phyloP scores from a whole-genome alignment of 2,113 vertebrate genomes.

The Talpa occidentalis region DNA sequence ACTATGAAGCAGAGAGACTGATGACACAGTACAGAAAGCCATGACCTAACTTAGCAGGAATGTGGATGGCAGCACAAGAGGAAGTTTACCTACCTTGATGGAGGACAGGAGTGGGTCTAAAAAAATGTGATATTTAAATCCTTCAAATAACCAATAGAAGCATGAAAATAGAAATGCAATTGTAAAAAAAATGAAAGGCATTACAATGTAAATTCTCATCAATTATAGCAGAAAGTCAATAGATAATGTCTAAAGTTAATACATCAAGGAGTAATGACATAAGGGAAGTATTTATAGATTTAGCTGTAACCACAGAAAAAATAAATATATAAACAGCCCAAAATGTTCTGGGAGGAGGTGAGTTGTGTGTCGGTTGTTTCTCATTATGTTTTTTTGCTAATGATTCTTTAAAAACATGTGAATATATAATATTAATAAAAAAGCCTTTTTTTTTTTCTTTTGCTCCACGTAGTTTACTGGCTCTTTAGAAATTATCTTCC shows the following conservation, averaged over 20 bases:
- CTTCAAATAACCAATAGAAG: background rate
- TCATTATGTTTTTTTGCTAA: background rate
- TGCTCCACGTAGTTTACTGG: background rate
- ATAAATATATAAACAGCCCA: background rate
- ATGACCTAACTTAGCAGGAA: background rate
- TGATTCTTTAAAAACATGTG: background rate
- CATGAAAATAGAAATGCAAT: background rate
- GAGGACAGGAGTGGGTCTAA: background rate
- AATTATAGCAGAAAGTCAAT: background rate
- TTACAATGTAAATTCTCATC: background rate
- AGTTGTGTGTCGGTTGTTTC: background rate
- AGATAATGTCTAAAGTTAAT: background rate
- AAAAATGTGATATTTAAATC: background rate
- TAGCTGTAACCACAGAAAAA: background rate
- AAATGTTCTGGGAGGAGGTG: background rate
- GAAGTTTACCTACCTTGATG: background rate
- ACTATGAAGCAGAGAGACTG: background rate
- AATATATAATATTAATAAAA: conserved; percentile 5
- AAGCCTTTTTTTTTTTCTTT: background rate
- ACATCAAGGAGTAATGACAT: background rate
- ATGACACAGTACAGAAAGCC: background rate
- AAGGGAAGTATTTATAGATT: conserved; percentile 6
- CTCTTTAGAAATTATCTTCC: conserved; percentile 42
- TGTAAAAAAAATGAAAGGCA: background rate
- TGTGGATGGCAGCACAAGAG: too few relatives aligned